Evolutionary conservation across 2,888 invertebrate species (phyloP).

Genomic region (Ectemnius cavifrons): DNA sequence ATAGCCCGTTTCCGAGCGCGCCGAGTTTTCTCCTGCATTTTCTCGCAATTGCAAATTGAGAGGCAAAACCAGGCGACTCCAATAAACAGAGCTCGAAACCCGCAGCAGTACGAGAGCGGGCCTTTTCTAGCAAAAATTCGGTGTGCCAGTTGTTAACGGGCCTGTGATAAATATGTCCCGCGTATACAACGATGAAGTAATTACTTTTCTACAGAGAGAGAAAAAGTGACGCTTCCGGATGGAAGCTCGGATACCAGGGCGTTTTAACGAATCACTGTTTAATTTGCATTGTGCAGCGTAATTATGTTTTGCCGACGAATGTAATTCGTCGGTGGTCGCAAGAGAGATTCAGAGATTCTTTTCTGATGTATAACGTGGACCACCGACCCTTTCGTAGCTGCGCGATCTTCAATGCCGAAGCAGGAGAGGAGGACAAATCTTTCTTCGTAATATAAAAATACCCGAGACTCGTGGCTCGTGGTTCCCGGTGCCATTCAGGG

Average conservation of each 20-base stretch:
- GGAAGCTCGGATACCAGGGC: background rate
- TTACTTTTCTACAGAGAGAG: background rate
- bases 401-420: no score
- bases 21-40: background rate
- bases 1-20: background rate
- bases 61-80: background rate
- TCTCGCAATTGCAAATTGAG: background rate
- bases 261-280: slow-evolving; percentile 4
- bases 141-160: background rate
- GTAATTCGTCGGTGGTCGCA: no score
- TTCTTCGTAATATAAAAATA: no score
- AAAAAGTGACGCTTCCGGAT: no score
- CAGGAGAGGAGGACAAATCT: no score
- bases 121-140: background rate
- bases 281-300: no score
- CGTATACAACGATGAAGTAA: background rate
- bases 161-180: background rate
- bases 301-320: no score
- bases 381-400: no score
- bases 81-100: background rate
- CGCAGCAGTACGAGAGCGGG: background rate
- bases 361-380: no score
- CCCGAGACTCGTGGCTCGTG: no score
- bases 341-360: no score
- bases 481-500: no score